phyloP scores from a whole-genome alignment of 2,888 invertebrate species.

The Machimus rusticus region DNA sequence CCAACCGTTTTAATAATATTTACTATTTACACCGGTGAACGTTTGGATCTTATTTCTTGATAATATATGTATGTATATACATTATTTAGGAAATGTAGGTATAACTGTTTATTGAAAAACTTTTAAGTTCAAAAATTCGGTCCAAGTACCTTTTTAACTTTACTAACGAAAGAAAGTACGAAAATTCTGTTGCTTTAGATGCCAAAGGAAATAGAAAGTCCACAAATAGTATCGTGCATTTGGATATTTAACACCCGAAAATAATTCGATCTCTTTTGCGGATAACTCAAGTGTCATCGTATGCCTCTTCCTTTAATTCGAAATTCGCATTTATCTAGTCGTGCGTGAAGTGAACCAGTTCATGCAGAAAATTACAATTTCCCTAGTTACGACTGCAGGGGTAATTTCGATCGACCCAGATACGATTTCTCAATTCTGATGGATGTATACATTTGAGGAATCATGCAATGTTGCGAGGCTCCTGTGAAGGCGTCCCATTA shows the following conservation, averaged over 20 bases:
- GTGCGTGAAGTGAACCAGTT: conserved; percentile 45
- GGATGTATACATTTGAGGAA: background rate
- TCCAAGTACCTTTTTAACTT: background rate
- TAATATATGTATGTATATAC: no score
- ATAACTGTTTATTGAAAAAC: no score
- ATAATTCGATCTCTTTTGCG: background rate
- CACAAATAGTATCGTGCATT: background rate
- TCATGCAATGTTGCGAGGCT: background rate
- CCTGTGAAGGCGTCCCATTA: background rate
- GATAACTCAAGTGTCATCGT: background rate
- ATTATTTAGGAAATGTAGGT: no score
- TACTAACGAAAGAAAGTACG: background rate
- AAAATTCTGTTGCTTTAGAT: background rate
- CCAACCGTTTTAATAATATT: no score
- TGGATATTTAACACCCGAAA: background rate
- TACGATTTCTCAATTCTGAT: background rate
- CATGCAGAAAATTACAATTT: conserved; percentile 48
- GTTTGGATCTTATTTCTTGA: no score
- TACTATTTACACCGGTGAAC: no score
- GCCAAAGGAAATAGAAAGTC: background rate
- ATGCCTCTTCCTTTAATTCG: conserved; percentile 6
- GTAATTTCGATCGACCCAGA: background rate
- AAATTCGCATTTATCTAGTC: conserved; percentile 44
- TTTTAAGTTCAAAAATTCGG: background rate
- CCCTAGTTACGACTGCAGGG: conserved; percentile 44